These are phyloP conservation scores for Athalia cordata DNA, from an alignment of 2,888 invertebrate species.

Conservation along the genomic window DNA sequence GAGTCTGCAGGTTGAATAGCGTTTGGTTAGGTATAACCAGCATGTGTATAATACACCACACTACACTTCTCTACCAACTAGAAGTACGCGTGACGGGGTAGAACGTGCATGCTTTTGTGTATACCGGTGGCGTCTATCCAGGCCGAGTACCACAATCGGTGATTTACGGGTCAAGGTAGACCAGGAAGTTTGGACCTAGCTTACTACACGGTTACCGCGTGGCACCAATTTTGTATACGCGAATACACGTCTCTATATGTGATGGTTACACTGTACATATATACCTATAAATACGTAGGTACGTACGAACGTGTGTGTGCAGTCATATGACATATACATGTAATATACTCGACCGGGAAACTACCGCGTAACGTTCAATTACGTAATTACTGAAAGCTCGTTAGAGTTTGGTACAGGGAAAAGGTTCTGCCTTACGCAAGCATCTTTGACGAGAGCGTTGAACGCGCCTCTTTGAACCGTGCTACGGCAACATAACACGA, in stretches of 20 bases:
- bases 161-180: slow-evolving; percentile 41
- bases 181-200: slow-evolving; percentile 15
- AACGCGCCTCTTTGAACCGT: background rate
- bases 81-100: too few species aligned
- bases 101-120: background rate
- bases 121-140: background rate
- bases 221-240: background rate
- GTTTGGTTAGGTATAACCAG: background rate
- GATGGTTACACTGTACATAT: too few species aligned
- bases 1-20: slow-evolving; percentile 21
- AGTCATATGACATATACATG: too few species aligned
- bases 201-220: background rate
- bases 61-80: too few species aligned
- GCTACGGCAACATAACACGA: background rate
- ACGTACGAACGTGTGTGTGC: background rate
- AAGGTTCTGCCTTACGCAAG: background rate
- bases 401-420: background rate
- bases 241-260: too few species aligned
- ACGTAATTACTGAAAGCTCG: slow-evolving; percentile 21
- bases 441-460: background rate
- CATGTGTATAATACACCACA: too few species aligned
- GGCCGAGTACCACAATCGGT: slow-evolving; percentile 37
- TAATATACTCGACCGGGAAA: too few species aligned
- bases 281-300: too few species aligned
- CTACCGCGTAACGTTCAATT: slow-evolving; percentile 16